phyloP scores from a whole-genome alignment of 2,888 invertebrate species.

The Lithophane ornitopus region DNA sequence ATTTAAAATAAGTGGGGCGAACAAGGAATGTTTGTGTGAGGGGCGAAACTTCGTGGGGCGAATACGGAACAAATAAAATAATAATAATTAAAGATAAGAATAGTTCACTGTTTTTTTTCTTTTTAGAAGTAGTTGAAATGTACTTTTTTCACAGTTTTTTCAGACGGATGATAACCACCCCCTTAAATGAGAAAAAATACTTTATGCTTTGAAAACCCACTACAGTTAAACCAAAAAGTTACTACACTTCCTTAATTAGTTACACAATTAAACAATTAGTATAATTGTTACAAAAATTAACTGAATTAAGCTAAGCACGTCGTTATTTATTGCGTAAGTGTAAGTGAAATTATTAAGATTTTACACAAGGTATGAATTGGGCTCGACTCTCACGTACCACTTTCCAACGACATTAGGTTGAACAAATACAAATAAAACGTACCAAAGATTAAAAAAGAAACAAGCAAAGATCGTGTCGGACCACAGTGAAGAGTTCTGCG shows the following conservation, averaged over 20 bases:
- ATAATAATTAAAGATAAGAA: too few relatives aligned
- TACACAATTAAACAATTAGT: slow-evolving; percentile 44
- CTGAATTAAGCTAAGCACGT: slow-evolving; percentile 16
- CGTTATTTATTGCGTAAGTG: slow-evolving; percentile 30
- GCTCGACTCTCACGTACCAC: background rate
- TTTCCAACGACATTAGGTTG: slow-evolving; percentile 19
- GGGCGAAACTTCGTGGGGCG: background rate
- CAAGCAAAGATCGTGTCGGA: background rate
- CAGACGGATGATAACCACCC: background rate
- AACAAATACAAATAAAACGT: background rate
- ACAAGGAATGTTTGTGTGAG: background rate
- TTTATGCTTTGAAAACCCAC: background rate
- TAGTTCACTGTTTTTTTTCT: too few relatives aligned
- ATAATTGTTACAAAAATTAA: slow-evolving; percentile 36
- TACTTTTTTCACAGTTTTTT: too few relatives aligned
- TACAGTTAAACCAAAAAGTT: slow-evolving; percentile 5
- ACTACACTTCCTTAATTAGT: slow-evolving; percentile 17
- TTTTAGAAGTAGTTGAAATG: too few relatives aligned
- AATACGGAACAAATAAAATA: too few relatives aligned
- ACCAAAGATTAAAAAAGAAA: background rate
- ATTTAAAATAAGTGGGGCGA: background rate
- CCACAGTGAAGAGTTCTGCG: background rate
- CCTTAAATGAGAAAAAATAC: background rate
- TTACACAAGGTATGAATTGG: background rate
- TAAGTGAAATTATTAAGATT: slow-evolving; percentile 32